Percentiles rank a stretch among this genome's conserved stretches.
Conservation (phyloP, 2,888 invertebrate genomes). For the Vanessa cardui region DNA sequence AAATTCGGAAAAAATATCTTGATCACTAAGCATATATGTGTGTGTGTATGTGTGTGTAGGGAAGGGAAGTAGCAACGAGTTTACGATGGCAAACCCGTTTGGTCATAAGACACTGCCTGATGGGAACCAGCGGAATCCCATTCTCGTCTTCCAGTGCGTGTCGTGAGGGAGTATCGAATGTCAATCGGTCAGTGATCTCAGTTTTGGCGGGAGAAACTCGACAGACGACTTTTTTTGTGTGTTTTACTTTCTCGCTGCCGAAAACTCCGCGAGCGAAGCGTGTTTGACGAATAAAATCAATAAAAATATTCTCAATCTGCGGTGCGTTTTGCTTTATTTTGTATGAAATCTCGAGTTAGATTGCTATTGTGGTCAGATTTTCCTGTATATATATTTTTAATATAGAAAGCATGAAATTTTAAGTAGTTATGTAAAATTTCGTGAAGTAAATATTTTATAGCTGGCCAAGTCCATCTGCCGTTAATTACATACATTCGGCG, state of each 20-base stretch:
- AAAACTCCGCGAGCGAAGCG: slow-evolving; percentile 37
- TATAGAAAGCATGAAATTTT: too few relatives aligned
- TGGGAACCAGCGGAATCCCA: slow-evolving; percentile 31
- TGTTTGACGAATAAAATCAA: slow-evolving; percentile 35
- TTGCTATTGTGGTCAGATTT: not conserved
- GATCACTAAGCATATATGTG: slow-evolving; percentile 4
- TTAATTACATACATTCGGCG: too few relatives aligned
- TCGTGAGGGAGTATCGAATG: slow-evolving; percentile 58
- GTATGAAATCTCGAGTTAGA: not conserved
- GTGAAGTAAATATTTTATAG: too few relatives aligned
- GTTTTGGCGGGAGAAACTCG: slow-evolving; percentile 81
- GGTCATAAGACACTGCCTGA: slow-evolving; percentile 27
- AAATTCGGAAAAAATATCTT: not conserved
- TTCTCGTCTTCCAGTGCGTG: slow-evolving; percentile 35
- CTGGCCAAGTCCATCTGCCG: too few relatives aligned
- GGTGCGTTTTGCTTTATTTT: slow-evolving; percentile 20
- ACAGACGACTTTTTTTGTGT: slow-evolving; percentile 72
- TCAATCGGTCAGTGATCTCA: slow-evolving; percentile 77
- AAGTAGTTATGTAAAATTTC: too few relatives aligned
- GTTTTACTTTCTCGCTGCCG: slow-evolving; percentile 76
- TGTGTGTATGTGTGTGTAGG: not conserved
- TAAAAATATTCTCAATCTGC: slow-evolving; percentile 19
- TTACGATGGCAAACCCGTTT: slow-evolving; percentile 33
- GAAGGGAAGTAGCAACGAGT: slow-evolving; percentile 21
- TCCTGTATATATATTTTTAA: not conserved